Conservation (phyloP, 2,113 vertebrate species). For the Sigmodon hispidus region DNA sequence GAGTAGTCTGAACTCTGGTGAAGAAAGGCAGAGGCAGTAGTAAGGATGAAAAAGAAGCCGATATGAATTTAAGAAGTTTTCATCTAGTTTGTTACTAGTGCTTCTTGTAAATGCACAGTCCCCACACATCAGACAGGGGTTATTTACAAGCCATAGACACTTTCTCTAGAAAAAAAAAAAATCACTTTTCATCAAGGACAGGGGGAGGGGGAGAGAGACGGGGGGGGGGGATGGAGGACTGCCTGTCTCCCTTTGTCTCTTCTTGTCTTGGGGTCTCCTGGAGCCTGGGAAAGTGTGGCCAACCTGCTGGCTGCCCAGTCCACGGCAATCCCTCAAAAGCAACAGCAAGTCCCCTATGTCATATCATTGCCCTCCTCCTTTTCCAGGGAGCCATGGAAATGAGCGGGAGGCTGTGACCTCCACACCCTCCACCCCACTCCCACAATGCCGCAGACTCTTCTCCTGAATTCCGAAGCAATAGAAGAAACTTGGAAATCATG, state of each 20-base stretch:
- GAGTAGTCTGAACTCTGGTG: not conserved
- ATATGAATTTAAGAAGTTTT: constrained; percentile 56
- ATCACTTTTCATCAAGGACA: not conserved
- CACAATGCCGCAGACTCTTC: not conserved
- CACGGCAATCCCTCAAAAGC: constrained; percentile 78
- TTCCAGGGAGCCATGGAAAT: not conserved
- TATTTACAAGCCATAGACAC: not conserved
- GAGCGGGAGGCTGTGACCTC: not conserved
- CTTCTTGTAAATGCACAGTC: not conserved
- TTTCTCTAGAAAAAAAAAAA: constrained; percentile 17
- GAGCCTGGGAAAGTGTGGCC: constrained; percentile 23
- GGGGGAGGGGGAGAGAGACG: too few species aligned
- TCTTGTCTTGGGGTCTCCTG: not conserved
- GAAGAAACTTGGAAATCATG: constrained; percentile 31
- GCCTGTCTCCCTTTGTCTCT: constrained; percentile 23
- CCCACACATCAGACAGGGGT: not conserved
- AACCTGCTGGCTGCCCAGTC: constrained; percentile 36
- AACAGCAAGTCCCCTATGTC: constrained; percentile 48
- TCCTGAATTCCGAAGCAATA: not conserved
- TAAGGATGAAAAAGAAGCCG: not conserved
- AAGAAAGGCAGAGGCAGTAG: constrained; percentile 12
- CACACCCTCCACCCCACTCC: not conserved
- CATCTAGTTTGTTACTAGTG: not conserved
- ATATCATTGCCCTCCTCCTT: constrained; percentile 5
- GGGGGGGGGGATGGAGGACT: too few species aligned